Conservation (phyloP, 2,113 vertebrate genomes). For the Myotis davidii region DNA sequence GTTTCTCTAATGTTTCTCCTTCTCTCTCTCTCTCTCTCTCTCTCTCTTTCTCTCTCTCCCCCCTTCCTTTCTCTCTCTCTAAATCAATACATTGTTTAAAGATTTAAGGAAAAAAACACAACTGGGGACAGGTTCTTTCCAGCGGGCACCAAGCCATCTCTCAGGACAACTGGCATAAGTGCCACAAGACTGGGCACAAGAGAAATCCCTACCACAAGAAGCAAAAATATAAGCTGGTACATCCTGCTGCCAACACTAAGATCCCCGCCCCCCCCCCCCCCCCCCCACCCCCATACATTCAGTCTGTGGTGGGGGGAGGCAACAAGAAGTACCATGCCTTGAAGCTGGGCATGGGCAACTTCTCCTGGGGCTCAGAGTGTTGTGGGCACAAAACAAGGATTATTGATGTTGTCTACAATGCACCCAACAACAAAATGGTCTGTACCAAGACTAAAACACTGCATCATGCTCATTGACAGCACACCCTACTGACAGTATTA, state of each 20-base stretch:
- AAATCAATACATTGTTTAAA: not conserved
- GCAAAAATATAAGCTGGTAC: not conserved
- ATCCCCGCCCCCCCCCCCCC: not conserved
- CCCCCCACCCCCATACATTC: not conserved
- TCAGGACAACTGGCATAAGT: not conserved
- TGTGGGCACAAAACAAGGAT: not conserved
- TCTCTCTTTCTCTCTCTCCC: too few species aligned
- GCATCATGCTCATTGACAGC: not conserved
- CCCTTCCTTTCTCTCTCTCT: too few species aligned
- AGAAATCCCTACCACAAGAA: not conserved
- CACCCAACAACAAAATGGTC: not conserved
- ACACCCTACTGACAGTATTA: not conserved
- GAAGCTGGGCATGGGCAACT: not conserved
- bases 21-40: too few species aligned
- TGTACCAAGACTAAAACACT: not conserved
- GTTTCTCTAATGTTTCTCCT: not conserved
- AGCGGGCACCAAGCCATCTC: not conserved
- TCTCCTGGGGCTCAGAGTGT: not conserved
- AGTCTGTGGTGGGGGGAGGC: not conserved
- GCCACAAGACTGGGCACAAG: not conserved
- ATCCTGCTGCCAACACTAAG: not conserved
- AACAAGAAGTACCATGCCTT: not conserved
- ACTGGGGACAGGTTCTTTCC: not conserved
- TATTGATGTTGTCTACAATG: not conserved
- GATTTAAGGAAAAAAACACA: not conserved